These are phyloP conservation scores for Anthophora plumipes DNA, from an alignment of 2,888 invertebrate species.

Conservation along the genomic window DNA sequence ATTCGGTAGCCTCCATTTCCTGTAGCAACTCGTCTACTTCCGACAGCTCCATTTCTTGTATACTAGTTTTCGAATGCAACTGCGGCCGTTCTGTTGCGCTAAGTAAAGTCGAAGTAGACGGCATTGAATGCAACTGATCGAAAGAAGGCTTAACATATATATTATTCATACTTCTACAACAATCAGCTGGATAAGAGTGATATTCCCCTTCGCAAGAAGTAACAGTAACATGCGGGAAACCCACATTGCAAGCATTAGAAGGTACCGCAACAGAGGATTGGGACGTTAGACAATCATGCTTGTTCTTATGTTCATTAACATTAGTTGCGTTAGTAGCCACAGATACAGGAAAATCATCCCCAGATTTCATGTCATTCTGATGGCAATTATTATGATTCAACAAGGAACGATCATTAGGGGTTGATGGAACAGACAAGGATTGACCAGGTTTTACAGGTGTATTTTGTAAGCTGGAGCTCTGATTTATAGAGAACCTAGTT, in stretches of 20 bases:
- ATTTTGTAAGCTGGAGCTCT: conserved; percentile 73
- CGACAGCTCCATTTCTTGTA: conserved; percentile 80
- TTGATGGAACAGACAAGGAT: conserved; percentile 79
- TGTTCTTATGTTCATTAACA: conserved; percentile 65
- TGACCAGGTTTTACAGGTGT: conserved; percentile 75
- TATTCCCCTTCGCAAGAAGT: conserved; percentile 64
- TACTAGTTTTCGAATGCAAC: conserved; percentile 56
- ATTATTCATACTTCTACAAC: conserved; percentile 60
- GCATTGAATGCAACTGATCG: conserved; percentile 66
- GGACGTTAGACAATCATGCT: conserved; percentile 75
- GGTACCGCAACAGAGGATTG: conserved; percentile 56
- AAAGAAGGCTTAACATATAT: conserved; percentile 53
- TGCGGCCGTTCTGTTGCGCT: conserved; percentile 69
- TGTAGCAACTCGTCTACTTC: conserved; percentile 84
- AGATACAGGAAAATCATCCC: conserved; percentile 30
- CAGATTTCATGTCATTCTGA: conserved; percentile 50
- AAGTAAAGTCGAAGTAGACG: conserved; percentile 71
- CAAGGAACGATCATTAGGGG: conserved; percentile 71
- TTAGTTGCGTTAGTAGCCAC: conserved; percentile 67
- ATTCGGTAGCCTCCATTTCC: conserved; percentile 84
- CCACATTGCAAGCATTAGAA: conserved; percentile 59
- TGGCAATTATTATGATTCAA: conserved; percentile 57
- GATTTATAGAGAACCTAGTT: conserved; percentile 73
- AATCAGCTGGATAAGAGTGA: conserved; percentile 48
- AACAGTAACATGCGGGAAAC: conserved; percentile 73